A percentile compares a stretch with the other conserved stretches of the same genome.
Evolutionary conservation across 1,140 invertebrate species (phyloP).

Genomic region (Zophobas atratus): DNA sequence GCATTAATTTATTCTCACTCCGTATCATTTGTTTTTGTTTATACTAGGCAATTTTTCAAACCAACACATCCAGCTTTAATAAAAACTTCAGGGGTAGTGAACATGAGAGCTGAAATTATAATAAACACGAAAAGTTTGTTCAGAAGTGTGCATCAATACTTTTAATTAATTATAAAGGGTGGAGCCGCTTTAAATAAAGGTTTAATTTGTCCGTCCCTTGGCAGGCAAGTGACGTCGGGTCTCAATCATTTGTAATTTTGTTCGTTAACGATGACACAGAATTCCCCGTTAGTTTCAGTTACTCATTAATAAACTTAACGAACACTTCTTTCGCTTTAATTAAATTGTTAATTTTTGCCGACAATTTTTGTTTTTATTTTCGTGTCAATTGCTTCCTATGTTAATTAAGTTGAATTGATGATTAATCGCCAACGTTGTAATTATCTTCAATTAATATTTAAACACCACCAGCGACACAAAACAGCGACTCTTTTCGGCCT

Average conservation of each 20-base stretch:
- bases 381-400: conserved; percentile 36
- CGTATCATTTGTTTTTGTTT: conserved; percentile 25
- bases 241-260: conserved; percentile 49
- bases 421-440: conserved; percentile 37
- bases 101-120: neutral
- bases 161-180: conserved; percentile 41
- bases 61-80: neutral
- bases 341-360: conserved; percentile 46
- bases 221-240: conserved; percentile 40
- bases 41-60: conserved; percentile 8
- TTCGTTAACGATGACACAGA: conserved; percentile 47
- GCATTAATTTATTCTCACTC: conserved; percentile 33
- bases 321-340: conserved; percentile 42
- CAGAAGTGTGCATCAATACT: conserved; percentile 21
- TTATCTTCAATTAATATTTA: conserved; percentile 42
- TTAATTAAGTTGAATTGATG: conserved; percentile 41
- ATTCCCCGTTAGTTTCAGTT: conserved; percentile 46
- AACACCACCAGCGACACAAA: conserved; percentile 31
- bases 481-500: conserved; percentile 24
- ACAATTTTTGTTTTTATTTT: conserved; percentile 40
- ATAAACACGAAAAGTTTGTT: conserved; percentile 11
- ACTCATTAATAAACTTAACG: conserved; percentile 44
- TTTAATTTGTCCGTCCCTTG: conserved; percentile 45
- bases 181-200: conserved; percentile 37
- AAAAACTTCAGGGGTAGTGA: neutral